Conservation (phyloP, 2,888 invertebrate species). For the Eristalis intricaria region DNA sequence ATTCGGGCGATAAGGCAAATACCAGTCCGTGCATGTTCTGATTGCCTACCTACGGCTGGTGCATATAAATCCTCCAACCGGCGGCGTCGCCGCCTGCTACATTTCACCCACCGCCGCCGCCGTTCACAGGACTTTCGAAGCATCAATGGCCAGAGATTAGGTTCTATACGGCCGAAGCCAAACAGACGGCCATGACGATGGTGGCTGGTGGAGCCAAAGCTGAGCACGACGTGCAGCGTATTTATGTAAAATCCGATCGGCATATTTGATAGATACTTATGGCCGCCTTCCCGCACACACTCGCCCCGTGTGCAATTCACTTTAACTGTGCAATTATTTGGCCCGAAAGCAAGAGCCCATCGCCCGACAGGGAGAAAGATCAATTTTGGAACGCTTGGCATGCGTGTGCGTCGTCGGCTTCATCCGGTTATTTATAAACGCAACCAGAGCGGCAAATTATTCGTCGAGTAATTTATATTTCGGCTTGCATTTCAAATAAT, state of each 20-base stretch:
- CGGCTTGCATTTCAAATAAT: conserved; percentile 67
- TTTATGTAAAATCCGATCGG: conserved; percentile 54
- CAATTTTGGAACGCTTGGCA: conserved; percentile 21
- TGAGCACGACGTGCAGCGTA: conserved; percentile 13
- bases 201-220: neutral
- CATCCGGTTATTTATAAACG: conserved; percentile 68
- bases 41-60: conserved; percentile 47
- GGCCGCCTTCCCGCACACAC: conserved; percentile 15
- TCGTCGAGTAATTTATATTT: conserved; percentile 64
- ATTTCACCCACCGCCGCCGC: neutral
- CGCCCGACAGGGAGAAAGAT: neutral
- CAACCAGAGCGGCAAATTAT: conserved; percentile 68
- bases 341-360: conserved; percentile 38
- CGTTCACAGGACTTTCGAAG: conserved; percentile 10
- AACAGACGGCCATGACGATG: neutral
- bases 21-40: conserved; percentile 38
- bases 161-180: conserved; percentile 44
- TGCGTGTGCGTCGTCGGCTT: conserved; percentile 42
- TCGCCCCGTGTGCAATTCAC: conserved; percentile 40
- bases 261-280: conserved; percentile 66
- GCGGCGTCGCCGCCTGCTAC: neutral
- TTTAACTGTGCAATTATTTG: conserved; percentile 67
- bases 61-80: conserved; percentile 46
- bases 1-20: conserved; percentile 55
- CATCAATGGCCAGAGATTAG: conserved; percentile 55